These are phyloP conservation scores for Platysternon megacephalum DNA, from an alignment of 2,113 vertebrate species.

Conservation along the genomic window DNA sequence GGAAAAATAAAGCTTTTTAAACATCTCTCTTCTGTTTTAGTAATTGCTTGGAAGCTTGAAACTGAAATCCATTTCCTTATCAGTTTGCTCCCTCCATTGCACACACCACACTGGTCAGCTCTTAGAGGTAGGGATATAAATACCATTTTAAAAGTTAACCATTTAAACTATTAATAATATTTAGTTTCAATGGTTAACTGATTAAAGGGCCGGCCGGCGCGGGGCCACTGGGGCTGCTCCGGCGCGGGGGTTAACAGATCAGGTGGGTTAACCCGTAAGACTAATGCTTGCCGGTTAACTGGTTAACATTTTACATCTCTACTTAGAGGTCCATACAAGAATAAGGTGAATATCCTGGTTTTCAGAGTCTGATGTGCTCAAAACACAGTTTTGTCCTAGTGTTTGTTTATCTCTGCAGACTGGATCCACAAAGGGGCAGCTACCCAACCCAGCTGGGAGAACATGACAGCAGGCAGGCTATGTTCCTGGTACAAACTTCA, in stretches of 20 bases:
- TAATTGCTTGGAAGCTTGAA: not conserved
- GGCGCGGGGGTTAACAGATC: too few relatives aligned
- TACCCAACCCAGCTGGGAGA: not conserved
- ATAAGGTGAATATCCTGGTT: not conserved
- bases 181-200: too few relatives aligned
- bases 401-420: fast-evolving
- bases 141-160: too few relatives aligned
- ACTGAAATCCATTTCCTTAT: not conserved
- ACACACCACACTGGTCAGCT: not conserved
- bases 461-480: not conserved
- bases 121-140: too few relatives aligned
- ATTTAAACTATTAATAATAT: too few relatives aligned
- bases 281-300: too few relatives aligned
- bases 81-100: not conserved
- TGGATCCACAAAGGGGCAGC: not conserved
- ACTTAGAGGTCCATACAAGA: not conserved
- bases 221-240: too few relatives aligned
- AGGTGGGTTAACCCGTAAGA: too few relatives aligned
- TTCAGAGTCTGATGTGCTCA: not conserved
- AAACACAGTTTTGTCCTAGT: not conserved
- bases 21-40: not conserved
- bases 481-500: not conserved
- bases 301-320: too few relatives aligned
- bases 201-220: too few relatives aligned
- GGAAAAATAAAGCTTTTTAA: not conserved